phyloP scores from a whole-genome alignment of 2,113 vertebrate species.

The Neodon shergylaensis region DNA sequence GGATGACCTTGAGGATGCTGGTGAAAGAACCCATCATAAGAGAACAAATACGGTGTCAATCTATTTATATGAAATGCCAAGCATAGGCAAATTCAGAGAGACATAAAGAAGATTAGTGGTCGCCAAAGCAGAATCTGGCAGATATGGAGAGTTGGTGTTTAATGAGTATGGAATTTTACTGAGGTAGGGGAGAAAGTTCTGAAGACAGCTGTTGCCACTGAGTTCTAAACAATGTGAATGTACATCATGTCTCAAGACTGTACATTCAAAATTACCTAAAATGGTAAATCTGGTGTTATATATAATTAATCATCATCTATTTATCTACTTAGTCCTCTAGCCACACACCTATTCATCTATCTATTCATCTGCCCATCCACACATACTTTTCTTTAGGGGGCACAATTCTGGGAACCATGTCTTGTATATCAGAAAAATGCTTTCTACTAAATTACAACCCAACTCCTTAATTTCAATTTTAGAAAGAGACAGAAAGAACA shows the following conservation, averaged over 20 bases:
- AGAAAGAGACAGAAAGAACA: not conserved
- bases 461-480: not conserved
- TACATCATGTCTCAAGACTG: not conserved
- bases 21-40: not conserved
- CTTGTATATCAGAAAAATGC: not conserved
- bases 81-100: not conserved
- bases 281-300: not conserved
- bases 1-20: not conserved
- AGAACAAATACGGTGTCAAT: not conserved
- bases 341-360: accelerated
- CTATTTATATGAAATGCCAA: not conserved
- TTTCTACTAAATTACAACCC: not conserved
- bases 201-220: not conserved
- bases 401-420: not conserved
- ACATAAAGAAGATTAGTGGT: not conserved
- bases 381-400: not conserved
- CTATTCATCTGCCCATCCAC: not conserved
- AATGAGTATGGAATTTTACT: not conserved
- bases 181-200: not conserved
- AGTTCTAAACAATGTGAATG: not conserved
- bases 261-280: slow-evolving; percentile 3
- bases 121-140: not conserved
- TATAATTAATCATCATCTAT: not conserved
- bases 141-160: not conserved
- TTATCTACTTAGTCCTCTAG: not conserved